Evolutionary conservation across 2,113 vertebrate genomes (phyloP), one percentile per base, ranked within the genome.

Genomic region (Hucho hucho): DNA sequence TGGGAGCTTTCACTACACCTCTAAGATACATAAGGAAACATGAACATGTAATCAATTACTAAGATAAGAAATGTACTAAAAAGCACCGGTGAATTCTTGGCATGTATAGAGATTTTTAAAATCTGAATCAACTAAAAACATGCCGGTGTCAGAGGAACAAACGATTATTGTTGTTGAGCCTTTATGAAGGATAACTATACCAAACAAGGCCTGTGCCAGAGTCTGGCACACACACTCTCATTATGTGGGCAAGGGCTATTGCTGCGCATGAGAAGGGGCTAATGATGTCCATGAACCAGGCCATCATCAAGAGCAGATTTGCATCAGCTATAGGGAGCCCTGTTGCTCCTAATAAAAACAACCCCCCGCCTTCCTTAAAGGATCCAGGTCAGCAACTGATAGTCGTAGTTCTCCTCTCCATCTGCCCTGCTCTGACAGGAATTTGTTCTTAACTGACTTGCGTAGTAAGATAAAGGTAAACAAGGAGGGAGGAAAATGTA

Each of bases 311-410:
- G 67, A 58, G 70, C 73, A 76, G 63, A 81, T 70, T 64, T 81
- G 74, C 82, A 79, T 77, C 78, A 73, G 76, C 78, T 76, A 68
- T 37, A 56, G 73, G 78, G 81, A 75, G 75, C 73, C 77, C 75
- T 80, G 77, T 59, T 80, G 9, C 75, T 78, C 64, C 77, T 81
- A 82, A 83, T 84, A 79, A 81, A 65, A 81, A 77, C 69, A 74
- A 59, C 43, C 74, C 74, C 74, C 18, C 28, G 47, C 28, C 58
- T 71, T 43, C 20, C 69, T 74, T 73, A 84, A 64, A 49, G 72
- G 25, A 65, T 29, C 64, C 64, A 65, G 64, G 64, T 65, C 64
- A 29, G 25, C 14, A 29, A 18, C 64, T 65, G 28, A 65, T 28
- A 4, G 14, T 65, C 13, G 26, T 11, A 4, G 25, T 65, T 28